A percentile compares a stretch with the other conserved stretches of the same genome.
Conservation (phyloP, 2,113 vertebrate genomes). For the Oncorhynchus mykiss region DNA sequence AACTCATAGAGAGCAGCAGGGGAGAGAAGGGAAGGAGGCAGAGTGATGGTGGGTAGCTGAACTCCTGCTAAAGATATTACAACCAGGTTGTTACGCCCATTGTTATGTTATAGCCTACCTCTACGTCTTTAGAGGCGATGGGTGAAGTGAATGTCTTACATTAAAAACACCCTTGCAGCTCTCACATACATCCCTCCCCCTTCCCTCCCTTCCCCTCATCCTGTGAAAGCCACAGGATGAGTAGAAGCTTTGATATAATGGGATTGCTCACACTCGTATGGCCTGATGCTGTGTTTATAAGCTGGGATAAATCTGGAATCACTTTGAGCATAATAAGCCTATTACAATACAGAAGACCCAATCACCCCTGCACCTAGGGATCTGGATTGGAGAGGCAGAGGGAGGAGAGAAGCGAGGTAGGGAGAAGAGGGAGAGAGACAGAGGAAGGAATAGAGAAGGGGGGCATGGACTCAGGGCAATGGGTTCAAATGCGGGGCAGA, state of each 20-base stretch:
- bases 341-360: conserved; percentile 22
- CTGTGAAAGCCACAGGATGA: conserved; percentile 3
- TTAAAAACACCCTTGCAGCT: conserved; percentile 14
- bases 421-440: neutral
- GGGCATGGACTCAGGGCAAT: neutral
- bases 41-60: neutral
- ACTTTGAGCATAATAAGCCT: conserved; percentile 31
- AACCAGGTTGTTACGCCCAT: neutral
- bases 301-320: conserved; percentile 27
- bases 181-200: neutral
- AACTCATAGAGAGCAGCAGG: neutral
- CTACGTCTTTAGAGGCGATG: neutral
- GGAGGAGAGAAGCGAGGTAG: neutral
- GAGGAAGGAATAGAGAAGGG: neutral
- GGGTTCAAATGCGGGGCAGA: neutral
- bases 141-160: neutral
- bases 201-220: too few relatives aligned
- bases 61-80: neutral
- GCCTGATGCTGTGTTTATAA: conserved; percentile 27
- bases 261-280: conserved; percentile 25
- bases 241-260: conserved; percentile 39
- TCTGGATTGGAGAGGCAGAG: neutral
- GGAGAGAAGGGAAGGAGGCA: neutral
- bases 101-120: neutral
- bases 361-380: neutral